Percentiles rank a stretch among this genome's conserved stretches.
These are phyloP conservation scores for Morus bassanus DNA, from an alignment of 2,797 vertebrate genomes.

Conservation along the genomic window DNA sequence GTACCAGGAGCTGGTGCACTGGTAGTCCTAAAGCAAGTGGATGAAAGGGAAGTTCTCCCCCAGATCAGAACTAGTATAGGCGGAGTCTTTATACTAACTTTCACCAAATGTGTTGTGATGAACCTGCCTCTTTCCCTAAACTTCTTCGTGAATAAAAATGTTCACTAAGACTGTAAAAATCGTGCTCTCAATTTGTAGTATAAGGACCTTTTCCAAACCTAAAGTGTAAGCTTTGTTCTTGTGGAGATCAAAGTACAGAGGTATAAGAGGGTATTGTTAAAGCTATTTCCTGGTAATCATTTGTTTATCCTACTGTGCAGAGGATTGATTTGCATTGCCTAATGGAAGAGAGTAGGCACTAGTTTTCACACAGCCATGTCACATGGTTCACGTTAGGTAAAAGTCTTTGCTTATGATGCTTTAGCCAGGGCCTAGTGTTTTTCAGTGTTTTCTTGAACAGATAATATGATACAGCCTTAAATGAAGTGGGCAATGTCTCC, in stretches of 20 bases:
- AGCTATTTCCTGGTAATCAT: not conserved
- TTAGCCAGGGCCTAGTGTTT: not conserved
- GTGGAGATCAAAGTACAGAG: not conserved
- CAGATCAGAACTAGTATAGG: not conserved
- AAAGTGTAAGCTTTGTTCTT: not conserved
- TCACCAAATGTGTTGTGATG: not conserved
- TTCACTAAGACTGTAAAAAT: not conserved
- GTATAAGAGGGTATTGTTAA: not conserved
- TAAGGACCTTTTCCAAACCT: not conserved
- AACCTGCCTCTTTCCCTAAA: not conserved
- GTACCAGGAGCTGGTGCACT: not conserved
- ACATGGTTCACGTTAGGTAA: fast-evolving
- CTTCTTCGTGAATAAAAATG: not conserved
- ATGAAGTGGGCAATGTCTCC: not conserved
- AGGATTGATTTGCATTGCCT: not conserved
- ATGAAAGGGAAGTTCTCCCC: not conserved
- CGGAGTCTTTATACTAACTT: not conserved
- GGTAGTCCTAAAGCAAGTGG: not conserved
- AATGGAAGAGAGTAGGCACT: no score
- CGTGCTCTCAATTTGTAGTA: not conserved
- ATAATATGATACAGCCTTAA: not conserved
- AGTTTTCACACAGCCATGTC: not conserved
- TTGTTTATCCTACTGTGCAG: not conserved
- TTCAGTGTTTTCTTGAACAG: not conserved
- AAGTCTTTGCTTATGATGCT: not conserved